Percentiles rank a stretch among this genome's conserved stretches.
Conservation (phyloP, 2,797 vertebrate species). For the Tragopan temminckii region DNA sequence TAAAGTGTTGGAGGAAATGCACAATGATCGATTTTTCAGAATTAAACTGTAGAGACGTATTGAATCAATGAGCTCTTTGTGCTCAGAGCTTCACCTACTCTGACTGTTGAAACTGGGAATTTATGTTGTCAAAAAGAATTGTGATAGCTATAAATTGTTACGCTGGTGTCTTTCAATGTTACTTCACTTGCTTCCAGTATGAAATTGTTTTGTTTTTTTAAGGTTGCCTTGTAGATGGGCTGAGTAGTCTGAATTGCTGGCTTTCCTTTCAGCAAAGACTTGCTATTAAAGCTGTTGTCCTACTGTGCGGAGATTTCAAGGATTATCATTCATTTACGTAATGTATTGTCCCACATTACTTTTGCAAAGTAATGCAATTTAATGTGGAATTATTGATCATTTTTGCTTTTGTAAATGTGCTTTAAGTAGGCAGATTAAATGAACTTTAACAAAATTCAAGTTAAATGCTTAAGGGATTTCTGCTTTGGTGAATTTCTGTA, state of each 20-base stretch:
- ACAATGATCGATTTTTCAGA: slow-evolving; percentile 64
- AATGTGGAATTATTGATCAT: slow-evolving; percentile 42
- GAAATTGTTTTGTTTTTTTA: neutral
- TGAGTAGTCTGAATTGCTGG: neutral
- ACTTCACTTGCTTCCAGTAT: slow-evolving; percentile 19
- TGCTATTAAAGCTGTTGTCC: neutral
- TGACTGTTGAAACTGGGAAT: slow-evolving; percentile 34
- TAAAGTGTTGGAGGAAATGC: slow-evolving; percentile 67
- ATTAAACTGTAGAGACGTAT: slow-evolving; percentile 38
- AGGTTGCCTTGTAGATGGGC: neutral
- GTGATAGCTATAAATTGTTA: slow-evolving; percentile 29
- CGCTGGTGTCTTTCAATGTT: neutral
- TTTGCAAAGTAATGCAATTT: slow-evolving; percentile 61
- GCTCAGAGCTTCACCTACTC: slow-evolving; percentile 33
- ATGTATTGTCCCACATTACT: slow-evolving; percentile 35
- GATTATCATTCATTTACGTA: slow-evolving; percentile 52
- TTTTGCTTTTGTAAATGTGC: slow-evolving; percentile 23
- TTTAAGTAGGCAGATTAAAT: slow-evolving; percentile 44
- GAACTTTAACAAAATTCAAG: slow-evolving; percentile 40
- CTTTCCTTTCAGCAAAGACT: slow-evolving; percentile 43
- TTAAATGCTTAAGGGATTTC: slow-evolving; percentile 34
- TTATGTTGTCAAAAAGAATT: slow-evolving; percentile 33
- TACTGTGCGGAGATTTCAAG: slow-evolving; percentile 28
- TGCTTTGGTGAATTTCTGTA: neutral
- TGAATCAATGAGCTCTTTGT: slow-evolving; percentile 67